These are phyloP conservation scores for Ochropleura plecta DNA, from an alignment of 2,888 invertebrate genomes.

Conservation along the genomic window DNA sequence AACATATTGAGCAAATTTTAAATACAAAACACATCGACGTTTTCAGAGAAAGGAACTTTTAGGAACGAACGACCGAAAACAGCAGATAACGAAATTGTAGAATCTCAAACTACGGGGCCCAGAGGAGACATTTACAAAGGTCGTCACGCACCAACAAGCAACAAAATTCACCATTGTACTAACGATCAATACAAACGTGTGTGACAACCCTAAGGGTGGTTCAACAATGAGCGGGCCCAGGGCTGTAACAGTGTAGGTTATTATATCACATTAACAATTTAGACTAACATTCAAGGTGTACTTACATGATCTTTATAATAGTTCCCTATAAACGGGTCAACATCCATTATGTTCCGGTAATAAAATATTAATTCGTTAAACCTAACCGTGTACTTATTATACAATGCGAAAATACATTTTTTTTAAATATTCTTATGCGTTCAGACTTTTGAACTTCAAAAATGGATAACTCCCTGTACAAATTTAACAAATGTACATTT, in stretches of 20 bases:
- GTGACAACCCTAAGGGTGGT: constrained; percentile 57
- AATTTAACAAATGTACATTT: constrained; percentile 86
- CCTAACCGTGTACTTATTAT: constrained; percentile 88
- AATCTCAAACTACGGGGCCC: constrained; percentile 78
- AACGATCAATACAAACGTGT: constrained; percentile 45
- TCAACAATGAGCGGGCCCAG: constrained; percentile 73
- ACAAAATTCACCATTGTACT: constrained; percentile 38
- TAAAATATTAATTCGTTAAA: constrained; percentile 89
- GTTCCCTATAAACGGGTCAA: constrained; percentile 84
- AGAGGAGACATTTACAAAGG: constrained; percentile 44
- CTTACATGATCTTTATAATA: constrained; percentile 78
- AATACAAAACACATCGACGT: constrained; percentile 81
- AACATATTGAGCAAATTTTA: constrained; percentile 88
- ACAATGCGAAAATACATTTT: constrained; percentile 90
- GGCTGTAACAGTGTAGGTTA: constrained; percentile 83
- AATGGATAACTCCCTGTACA: constrained; percentile 89
- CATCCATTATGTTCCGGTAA: constrained; percentile 86
- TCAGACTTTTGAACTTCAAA: constrained; percentile 89
- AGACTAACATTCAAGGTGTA: constrained; percentile 85
- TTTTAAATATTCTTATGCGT: constrained; percentile 77
- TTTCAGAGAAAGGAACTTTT: constrained; percentile 82
- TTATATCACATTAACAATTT: constrained; percentile 86
- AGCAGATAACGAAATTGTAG: constrained; percentile 81
- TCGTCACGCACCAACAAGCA: constrained; percentile 57
- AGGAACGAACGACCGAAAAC: constrained; percentile 87